Evolutionary conservation across 1,140 invertebrate species (phyloP), one percentile per base, ranked within the genome.

Genomic region (Eciton burchellii): DNA sequence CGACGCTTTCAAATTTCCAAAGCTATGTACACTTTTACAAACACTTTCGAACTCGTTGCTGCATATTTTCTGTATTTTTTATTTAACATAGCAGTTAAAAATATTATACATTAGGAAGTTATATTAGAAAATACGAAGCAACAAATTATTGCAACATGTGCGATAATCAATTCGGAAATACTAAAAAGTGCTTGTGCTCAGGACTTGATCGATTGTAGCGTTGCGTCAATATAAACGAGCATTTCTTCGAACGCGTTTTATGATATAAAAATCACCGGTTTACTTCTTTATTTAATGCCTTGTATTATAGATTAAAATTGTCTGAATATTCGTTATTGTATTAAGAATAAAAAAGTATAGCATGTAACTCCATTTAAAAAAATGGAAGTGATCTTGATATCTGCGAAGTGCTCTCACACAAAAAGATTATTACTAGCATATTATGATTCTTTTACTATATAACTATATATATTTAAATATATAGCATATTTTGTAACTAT

Each of bases 381-480:
- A 45, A 45, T 45, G 11, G 11, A 57, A 57, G 54, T 19, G 21
- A 57, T 16, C 16, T 57, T 57, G 16, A 57, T 6, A 19, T 57
- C 16, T 57, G 5, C 16, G 54, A 57, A 57, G 21, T 16, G 54
- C 21, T 45, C 11, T 0, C 43, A 45, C 43, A 45, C 11, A 45
- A 16, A 57, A 57, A 57, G 16, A 57, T 6, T 57, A 57, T 57
- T 57, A 57, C 54, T 57, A 6, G 54, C 21, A 57, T 57, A 57
- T 57, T 57, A 57, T 57, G 16, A 57, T 57, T 16, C 16, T 57
- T 6, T 57, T 57, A 19, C 16, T 57, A n/a, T 16, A 57, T 57
- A 45, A 45, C 43, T 45, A 8, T 45, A 45, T 45, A 45, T 45
- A 45, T n/a, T n/a, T n/a, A n/a, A n/a, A n/a, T n/a, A n/a, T n/a